These are phyloP conservation scores for Ectropis crepuscularia DNA, from an alignment of 2,888 invertebrate species.

Conservation along the genomic window DNA sequence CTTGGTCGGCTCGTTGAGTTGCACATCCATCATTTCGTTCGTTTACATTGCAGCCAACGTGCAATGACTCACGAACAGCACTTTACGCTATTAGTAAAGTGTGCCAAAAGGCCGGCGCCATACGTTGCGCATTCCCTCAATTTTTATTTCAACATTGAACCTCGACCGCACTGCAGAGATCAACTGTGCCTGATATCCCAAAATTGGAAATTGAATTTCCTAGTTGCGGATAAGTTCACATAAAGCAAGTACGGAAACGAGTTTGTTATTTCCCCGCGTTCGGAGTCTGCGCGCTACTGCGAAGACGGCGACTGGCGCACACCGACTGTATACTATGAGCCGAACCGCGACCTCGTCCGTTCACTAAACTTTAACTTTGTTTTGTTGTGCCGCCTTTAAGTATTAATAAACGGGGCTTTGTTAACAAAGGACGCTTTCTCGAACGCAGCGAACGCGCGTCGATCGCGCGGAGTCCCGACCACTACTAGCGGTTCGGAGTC, in stretches of 20 bases:
- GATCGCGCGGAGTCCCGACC: constrained; percentile 60
- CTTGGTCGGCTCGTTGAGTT: constrained; percentile 71
- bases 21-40: constrained; percentile 77
- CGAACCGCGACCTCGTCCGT: constrained; percentile 64
- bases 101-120: constrained; percentile 67
- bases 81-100: constrained; percentile 62
- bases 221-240: constrained; percentile 47
- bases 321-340: constrained; percentile 39
- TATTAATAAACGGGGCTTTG: constrained; percentile 48
- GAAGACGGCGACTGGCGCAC: constrained; percentile 53
- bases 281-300: constrained; percentile 65
- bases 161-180: constrained; percentile 11
- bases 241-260: constrained; percentile 47
- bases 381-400: constrained; percentile 49
- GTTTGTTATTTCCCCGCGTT: constrained; percentile 59
- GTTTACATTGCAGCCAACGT: constrained; percentile 72
- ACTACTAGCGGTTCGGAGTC: constrained; percentile 59
- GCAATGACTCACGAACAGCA: constrained; percentile 71
- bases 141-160: constrained; percentile 28
- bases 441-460: constrained; percentile 52
- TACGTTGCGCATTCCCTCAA: constrained; percentile 49
- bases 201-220: constrained; percentile 40
- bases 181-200: constrained; percentile 17
- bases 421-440: constrained; percentile 63
- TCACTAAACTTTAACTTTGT: constrained; percentile 59